phyloP scores from a whole-genome alignment of 2,797 vertebrate species.

The Lacerta agilis region DNA sequence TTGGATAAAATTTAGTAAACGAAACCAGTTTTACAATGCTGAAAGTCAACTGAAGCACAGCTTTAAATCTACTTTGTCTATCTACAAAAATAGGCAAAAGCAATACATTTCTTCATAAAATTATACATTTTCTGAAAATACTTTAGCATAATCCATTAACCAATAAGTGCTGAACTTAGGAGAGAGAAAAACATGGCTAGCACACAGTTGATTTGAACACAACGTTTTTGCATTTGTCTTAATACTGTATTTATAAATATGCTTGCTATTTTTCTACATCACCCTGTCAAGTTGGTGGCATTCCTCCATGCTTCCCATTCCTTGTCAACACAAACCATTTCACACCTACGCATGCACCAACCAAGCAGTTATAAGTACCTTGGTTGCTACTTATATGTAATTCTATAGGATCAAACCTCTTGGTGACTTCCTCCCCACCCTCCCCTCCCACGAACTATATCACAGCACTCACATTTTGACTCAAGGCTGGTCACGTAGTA shows the following conservation, averaged over 20 bases:
- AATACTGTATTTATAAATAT: constrained; percentile 49
- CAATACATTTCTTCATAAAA: constrained; percentile 55
- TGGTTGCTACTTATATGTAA: not conserved
- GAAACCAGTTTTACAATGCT: constrained; percentile 27
- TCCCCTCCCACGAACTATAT: not conserved
- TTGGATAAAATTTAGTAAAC: constrained; percentile 46
- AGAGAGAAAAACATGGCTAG: constrained; percentile 41
- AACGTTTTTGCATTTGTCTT: constrained; percentile 49
- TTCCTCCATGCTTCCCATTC: constrained; percentile 38
- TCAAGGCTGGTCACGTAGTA: not conserved
- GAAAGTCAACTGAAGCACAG: constrained; percentile 30
- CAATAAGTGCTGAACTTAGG: constrained; percentile 55
- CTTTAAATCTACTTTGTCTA: constrained; percentile 35
- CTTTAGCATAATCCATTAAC: constrained; percentile 46
- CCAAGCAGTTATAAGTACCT: constrained; percentile 9
- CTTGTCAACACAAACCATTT: constrained; percentile 38
- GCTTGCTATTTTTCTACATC: constrained; percentile 41
- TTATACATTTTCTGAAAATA: constrained; percentile 14
- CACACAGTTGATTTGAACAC: constrained; percentile 40
- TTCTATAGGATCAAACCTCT: not conserved
- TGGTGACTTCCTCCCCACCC: not conserved
- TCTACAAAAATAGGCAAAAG: constrained; percentile 67
- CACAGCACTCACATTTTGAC: not conserved
- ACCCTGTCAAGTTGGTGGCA: constrained; percentile 30
- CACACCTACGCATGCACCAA: constrained; percentile 41